A percentile compares a stretch with the other conserved stretches of the same genome.
These are phyloP conservation scores for Hyla sarda DNA, from an alignment of 2,113 vertebrate genomes.

Conservation along the genomic window DNA sequence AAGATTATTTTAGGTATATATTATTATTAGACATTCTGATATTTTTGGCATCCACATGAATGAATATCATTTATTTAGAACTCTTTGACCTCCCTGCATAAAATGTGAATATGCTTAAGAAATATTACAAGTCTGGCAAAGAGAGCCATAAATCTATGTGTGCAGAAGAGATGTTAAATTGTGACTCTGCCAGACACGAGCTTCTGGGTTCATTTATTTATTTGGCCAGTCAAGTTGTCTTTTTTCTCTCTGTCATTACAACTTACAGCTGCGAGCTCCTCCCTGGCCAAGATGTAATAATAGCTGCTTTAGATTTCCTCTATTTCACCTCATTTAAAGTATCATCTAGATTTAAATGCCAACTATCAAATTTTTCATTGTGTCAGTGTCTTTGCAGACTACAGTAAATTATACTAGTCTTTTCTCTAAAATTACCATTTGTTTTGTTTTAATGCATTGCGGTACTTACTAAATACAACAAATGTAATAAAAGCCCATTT, in stretches of 20 bases:
- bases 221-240: conserved; percentile 18
- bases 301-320: conserved; percentile 9
- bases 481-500: not conserved
- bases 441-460: not conserved
- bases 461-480: not conserved
- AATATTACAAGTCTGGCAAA: conserved; percentile 28
- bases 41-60: conserved; percentile 6
- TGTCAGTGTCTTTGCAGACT: not conserved
- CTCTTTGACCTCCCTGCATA: not conserved
- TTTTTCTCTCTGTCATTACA: conserved; percentile 14
- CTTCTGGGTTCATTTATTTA: conserved; percentile 37
- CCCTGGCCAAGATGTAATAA: not conserved
- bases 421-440: not conserved
- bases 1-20: not conserved
- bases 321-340: not conserved
- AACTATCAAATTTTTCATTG: not conserved
- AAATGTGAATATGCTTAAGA: not conserved
- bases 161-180: conserved; percentile 38
- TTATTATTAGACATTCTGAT: not conserved
- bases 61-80: not conserved
- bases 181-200: conserved; percentile 8
- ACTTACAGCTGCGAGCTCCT: conserved; percentile 19
- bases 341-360: conserved; percentile 15
- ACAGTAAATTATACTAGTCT: not conserved
- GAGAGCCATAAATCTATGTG: conserved; percentile 13